Evolutionary conservation across 2,888 invertebrate species (phyloP).

Genomic region (Helobdella robusta): DNA sequence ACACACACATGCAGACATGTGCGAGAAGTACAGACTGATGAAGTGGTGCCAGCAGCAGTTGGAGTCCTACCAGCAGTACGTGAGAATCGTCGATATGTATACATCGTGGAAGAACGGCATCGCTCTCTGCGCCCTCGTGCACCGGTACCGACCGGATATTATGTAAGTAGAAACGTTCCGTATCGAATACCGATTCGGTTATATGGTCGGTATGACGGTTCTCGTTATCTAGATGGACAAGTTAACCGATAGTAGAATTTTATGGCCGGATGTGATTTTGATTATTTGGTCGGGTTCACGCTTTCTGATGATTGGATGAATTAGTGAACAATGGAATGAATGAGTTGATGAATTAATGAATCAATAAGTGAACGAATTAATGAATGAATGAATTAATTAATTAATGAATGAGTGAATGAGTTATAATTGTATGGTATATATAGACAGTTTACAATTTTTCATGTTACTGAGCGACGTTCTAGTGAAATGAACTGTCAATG

Average conservation of each 20-base stretch:
- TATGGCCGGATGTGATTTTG: background rate
- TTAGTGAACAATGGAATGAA: too few species aligned
- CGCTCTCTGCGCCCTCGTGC: constrained; percentile 65
- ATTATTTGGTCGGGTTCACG: background rate
- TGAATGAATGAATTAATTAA: too few species aligned
- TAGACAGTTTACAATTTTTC: too few species aligned
- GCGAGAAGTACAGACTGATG: constrained; percentile 59
- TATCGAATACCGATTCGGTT: too few species aligned
- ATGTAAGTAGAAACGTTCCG: constrained; percentile 38
- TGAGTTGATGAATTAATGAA: too few species aligned
- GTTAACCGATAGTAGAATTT: too few species aligned
- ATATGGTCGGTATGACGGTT: background rate
- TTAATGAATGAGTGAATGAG: too few species aligned
- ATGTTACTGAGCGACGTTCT: too few species aligned
- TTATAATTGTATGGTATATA: too few species aligned
- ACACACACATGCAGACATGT: constrained; percentile 47
- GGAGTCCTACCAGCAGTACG: constrained; percentile 55
- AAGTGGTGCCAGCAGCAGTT: constrained; percentile 69
- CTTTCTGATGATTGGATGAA: background rate
- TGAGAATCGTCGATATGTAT: constrained; percentile 60
- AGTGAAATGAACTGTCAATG: too few species aligned
- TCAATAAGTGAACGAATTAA: too few species aligned
- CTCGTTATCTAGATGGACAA: background rate
- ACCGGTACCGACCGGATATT: constrained; percentile 80
- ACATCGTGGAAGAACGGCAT: constrained; percentile 62